A percentile compares a stretch with the other conserved stretches of the same genome.
Evolutionary conservation across 2,797 vertebrate species (phyloP).

Genomic region (Sebastes aleutianus): DNA sequence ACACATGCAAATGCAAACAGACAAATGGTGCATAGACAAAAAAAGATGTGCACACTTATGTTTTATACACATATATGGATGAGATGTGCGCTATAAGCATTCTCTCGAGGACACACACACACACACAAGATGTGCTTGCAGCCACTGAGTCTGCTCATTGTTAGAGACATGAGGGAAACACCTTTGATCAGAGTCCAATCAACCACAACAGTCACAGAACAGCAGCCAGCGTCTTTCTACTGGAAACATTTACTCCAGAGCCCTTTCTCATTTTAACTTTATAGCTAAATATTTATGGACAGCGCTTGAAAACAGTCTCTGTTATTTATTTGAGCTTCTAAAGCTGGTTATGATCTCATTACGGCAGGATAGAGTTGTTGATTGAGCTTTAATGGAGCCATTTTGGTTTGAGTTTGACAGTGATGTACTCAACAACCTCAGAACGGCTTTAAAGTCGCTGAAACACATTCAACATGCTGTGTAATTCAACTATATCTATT

Average conservation of each 20-base stretch:
- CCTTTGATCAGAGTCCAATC: slow-evolving; percentile 15
- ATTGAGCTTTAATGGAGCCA: neutral
- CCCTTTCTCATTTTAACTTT: neutral
- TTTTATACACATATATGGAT: too few species aligned
- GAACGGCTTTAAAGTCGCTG: accelerated
- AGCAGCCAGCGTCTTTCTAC: neutral
- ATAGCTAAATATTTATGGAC: neutral
- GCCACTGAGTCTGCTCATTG: slow-evolving; percentile 20
- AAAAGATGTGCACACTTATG: too few species aligned
- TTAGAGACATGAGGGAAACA: neutral
- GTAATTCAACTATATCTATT: neutral
- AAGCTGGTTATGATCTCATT: neutral
- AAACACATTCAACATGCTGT: neutral
- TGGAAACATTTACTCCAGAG: neutral
- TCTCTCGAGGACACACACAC: neutral
- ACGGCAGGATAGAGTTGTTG: neutral
- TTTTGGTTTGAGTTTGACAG: neutral
- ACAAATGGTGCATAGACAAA: too few species aligned
- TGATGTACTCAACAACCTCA: neutral
- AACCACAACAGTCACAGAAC: neutral
- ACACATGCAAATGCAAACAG: too few species aligned
- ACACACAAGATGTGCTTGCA: too few species aligned
- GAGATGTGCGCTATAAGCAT: too few species aligned
- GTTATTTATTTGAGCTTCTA: neutral
- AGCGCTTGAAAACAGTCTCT: neutral